A percentile compares a stretch with the other conserved stretches of the same genome.
phyloP scores from a whole-genome alignment of 2,797 vertebrate species.

The Myotis daubentonii region DNA sequence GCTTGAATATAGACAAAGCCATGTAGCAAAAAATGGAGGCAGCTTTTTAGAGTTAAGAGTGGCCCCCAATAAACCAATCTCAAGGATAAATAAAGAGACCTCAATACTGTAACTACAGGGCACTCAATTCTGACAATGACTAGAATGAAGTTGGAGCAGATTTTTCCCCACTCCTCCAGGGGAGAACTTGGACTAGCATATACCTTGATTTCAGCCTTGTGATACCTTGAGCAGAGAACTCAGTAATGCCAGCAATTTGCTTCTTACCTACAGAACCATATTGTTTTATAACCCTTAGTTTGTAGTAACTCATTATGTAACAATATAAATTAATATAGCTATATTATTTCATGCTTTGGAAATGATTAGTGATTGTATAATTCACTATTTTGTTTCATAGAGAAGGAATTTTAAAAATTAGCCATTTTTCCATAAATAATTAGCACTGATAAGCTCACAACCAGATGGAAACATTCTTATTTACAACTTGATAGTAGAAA shows the following conservation, averaged over 20 bases:
- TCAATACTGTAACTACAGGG: rapidly evolving
- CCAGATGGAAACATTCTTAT: neutral
- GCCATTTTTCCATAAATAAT: conserved; percentile 25
- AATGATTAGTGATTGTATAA: conserved; percentile 48
- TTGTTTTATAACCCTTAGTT: neutral
- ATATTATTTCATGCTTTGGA: neutral
- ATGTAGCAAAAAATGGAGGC: neutral
- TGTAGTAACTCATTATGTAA: neutral
- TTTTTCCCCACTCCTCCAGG: neutral
- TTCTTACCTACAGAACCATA: neutral
- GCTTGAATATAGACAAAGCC: neutral
- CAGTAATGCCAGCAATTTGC: neutral
- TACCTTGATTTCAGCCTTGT: neutral
- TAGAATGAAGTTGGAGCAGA: neutral
- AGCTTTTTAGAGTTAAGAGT: neutral
- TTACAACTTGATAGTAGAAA: conserved; percentile 2
- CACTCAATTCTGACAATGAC: neutral
- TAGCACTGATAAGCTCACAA: neutral
- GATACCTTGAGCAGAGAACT: neutral
- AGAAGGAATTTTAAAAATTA: conserved; percentile 16
- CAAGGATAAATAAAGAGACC: neutral
- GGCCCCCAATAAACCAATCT: rapidly evolving
- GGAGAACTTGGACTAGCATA: neutral
- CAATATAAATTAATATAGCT: neutral
- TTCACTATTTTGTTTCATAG: conserved; percentile 14